These are phyloP conservation scores for Sarcophilus harrisii DNA, from an alignment of 2,797 vertebrate species.

Conservation along the genomic window DNA sequence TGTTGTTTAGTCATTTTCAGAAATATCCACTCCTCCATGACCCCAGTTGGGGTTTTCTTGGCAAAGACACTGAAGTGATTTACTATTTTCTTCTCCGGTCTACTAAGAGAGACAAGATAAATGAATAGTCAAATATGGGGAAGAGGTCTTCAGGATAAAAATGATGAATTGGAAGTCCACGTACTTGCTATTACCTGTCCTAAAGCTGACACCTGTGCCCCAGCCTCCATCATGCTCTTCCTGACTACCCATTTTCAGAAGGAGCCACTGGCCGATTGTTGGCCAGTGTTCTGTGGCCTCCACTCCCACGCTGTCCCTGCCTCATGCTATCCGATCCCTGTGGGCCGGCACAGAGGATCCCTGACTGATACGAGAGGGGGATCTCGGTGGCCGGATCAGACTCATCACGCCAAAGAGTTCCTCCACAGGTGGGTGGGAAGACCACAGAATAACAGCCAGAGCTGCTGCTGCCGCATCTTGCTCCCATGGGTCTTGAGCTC, in stretches of 20 bases:
- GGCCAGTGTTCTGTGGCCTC: background rate
- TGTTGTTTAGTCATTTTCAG: background rate
- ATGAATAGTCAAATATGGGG: background rate
- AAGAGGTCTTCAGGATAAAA: background rate
- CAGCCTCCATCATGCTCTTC: background rate
- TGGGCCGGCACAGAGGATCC: background rate
- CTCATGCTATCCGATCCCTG: accelerated
- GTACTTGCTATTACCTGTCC: background rate
- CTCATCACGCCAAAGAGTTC: background rate
- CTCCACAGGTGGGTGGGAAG: background rate
- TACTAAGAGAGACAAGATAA: background rate
- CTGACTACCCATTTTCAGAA: background rate
- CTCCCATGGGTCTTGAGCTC: background rate
- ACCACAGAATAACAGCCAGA: background rate
- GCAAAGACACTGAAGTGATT: background rate
- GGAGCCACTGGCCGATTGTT: background rate
- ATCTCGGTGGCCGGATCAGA: background rate
- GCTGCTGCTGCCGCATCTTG: background rate
- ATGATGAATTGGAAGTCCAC: background rate
- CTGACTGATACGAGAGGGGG: background rate
- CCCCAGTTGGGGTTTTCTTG: background rate
- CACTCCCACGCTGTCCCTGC: background rate
- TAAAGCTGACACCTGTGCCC: accelerated
- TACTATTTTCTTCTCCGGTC: background rate
- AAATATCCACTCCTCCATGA: background rate